Base-by-base conservation (phyloP, 2,113 vertebrate species). In the Phyllostomus discolor region DNA sequence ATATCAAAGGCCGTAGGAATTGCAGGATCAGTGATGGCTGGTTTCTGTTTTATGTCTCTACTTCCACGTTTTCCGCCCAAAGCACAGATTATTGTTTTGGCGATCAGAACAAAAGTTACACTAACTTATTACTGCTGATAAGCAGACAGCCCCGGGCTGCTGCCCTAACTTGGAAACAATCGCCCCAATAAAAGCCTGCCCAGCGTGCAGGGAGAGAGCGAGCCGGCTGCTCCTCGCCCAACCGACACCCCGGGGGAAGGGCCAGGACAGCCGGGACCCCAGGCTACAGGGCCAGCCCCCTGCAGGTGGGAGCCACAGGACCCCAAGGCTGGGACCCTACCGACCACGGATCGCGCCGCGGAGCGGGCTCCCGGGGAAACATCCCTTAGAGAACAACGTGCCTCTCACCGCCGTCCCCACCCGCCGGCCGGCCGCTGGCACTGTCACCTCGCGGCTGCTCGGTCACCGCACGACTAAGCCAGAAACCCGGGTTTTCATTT, bases 101-200 rank as follows among this genome's bases (percentile, higher is more conserved):
- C 48, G 54, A 78, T 43, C 46, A 48, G 80, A 86, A 70, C 59
- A 43, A 91, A 97, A 98, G 91, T 98, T 98, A 50, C 0, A 31
- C 14, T 20, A 96, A 97, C 95, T 98, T 67, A 57, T 3, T 20
- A 33, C 24, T 28, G 24, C 33, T 11, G 73, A 86, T 64, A 67
- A 95, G 48, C 64, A 91, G 38, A 31, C 8, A 7, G 67, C 11
- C 46, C 69, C 52, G 10, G 59, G 76, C 24, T 19, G 84, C 69
- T 19, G 78, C 70, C 28, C 73, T 35, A 91, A 64, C 82, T 87
- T 38, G 83, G 3, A 54, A 86, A 80, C 62, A 88, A 62, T 11
- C 22, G 28, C 72, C 57, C 4, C 15, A 43, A 72, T 38, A 33
- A 66, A 62, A 88, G 2, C 66, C 76, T 50, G 41, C 59, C 59